Base-by-base conservation (phyloP, 2,888 invertebrate species). In the Epirrita christyi region DNA sequence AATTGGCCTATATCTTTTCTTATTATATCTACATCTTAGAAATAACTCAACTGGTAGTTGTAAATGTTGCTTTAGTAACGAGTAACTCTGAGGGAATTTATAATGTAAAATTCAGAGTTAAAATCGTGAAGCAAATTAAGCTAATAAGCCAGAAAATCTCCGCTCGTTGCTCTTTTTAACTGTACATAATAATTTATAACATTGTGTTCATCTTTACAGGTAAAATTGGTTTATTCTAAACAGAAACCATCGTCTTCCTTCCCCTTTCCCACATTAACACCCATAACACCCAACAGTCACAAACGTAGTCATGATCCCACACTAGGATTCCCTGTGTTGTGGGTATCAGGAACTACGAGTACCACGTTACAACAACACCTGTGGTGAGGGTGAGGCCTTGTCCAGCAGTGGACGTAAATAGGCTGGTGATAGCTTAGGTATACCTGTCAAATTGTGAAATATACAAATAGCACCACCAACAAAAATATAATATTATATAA, bases 101-200 rank as follows among this genome's bases (percentile, higher is more conserved):
- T 63, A 59, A 63, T 52, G 46, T 56, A 62, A 68, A 63, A 64
- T 63, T 66, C 59, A 59, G 52, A 62, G 69, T 68, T 62, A 66
- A 66, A 75, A 73, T 73, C 67, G 70, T 64, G 59, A 57, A 68
- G 69, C 63, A 76, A 76, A 78, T 80, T 78, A 71, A 61, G 64
- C 53, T 73, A 76, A 75, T 70, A 74, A 75, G 68, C 66, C 71
- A 71, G 73, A 71, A 75, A 76, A 75, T 67, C 60, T 62, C 58
- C 47, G 56, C 61, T 60, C 63, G 56, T 69, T 72, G 75, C 73
- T 73, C 71, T 70, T 75, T 78, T 75, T 77, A 81, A 80, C 78
- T 75, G 79, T 73, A 70, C 66, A 63, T 70, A 67, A 59, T 71
- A 72, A 78, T 78, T 79, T 70, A 76, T 71, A 64, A 70, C 67